Percentiles rank a stretch among this genome's conserved stretches.
phyloP scores from a whole-genome alignment of 2,888 invertebrate genomes.

The Eudasyphora cyanicolor region DNA sequence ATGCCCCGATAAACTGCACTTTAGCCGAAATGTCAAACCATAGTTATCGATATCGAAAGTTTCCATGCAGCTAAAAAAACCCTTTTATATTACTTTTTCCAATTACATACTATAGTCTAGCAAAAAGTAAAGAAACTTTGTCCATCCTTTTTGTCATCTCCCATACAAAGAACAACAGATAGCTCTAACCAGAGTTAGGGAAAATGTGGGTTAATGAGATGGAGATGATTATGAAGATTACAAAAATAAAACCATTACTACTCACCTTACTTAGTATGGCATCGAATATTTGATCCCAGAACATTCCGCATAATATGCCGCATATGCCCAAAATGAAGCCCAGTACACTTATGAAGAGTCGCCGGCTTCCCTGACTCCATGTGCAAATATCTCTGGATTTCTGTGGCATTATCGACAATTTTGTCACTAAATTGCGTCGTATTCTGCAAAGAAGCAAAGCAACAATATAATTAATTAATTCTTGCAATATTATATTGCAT shows the following conservation, averaged over 20 bases:
- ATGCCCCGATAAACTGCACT: too few species aligned
- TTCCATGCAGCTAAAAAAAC: too few species aligned
- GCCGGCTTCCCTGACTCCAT: conserved; percentile 72
- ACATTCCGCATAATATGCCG: conserved; percentile 77
- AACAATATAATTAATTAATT: conserved; percentile 18
- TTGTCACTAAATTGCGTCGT: background rate
- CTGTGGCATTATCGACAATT: conserved; percentile 71
- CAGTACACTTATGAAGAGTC: conserved; percentile 71
- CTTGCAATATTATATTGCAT: conserved; percentile 27
- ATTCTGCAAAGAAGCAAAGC: conserved; percentile 3
- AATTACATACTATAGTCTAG: too few species aligned
- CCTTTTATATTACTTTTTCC: too few species aligned
- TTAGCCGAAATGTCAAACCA: too few species aligned
- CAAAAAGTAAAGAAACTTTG: too few species aligned
- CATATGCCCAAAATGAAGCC: conserved; percentile 74
- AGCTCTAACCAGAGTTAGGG: too few species aligned
- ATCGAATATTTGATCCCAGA: conserved; percentile 79
- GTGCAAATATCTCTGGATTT: conserved; percentile 68
- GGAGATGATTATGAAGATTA: too few species aligned
- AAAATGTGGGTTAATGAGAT: too few species aligned
- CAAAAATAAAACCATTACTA: background rate
- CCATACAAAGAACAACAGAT: too few species aligned
- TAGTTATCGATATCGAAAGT: too few species aligned
- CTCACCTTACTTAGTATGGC: conserved; percentile 78
- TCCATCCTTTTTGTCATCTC: too few species aligned